Conservation (phyloP, 2,888 invertebrate species). For the Oscheius sp. region DNA sequence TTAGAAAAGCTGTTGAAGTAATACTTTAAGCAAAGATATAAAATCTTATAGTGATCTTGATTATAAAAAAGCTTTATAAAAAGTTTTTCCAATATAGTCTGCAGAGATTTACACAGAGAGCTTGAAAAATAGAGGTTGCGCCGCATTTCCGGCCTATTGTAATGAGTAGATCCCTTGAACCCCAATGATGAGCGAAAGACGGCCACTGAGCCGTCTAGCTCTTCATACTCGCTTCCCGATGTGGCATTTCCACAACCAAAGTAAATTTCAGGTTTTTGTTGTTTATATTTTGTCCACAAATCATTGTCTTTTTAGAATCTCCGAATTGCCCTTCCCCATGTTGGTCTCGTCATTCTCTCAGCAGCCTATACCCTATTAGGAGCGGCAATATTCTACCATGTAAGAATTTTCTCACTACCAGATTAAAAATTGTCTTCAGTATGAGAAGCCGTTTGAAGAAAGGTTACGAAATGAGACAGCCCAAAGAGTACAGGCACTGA, state of each 20-base stretch:
- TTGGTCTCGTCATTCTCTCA: constrained; percentile 68
- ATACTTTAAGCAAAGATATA: too few species aligned
- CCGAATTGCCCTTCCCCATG: constrained; percentile 66
- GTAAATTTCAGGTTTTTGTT: neutral
- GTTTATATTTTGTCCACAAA: neutral
- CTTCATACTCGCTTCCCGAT: neutral
- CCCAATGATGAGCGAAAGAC: constrained; percentile 2
- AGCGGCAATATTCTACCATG: constrained; percentile 68
- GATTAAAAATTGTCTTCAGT: constrained; percentile 55
- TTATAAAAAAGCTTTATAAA: too few species aligned
- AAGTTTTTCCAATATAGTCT: too few species aligned
- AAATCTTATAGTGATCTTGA: too few species aligned
- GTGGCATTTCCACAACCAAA: constrained; percentile 19
- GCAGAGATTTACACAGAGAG: too few species aligned
- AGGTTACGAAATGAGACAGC: constrained; percentile 65
- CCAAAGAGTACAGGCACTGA: constrained; percentile 56
- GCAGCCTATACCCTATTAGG: constrained; percentile 67
- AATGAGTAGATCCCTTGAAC: constrained; percentile 21
- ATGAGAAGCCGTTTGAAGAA: constrained; percentile 67
- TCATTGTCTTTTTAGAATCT: constrained; percentile 58
- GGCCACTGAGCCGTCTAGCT: constrained; percentile 3
- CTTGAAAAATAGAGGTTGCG: constrained; percentile 15
- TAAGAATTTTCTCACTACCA: too few species aligned
- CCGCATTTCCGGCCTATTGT: constrained; percentile 15
- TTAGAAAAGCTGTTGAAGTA: too few species aligned